phyloP scores from a whole-genome alignment of 2,797 vertebrate species.

The Coendou prehensilis region DNA sequence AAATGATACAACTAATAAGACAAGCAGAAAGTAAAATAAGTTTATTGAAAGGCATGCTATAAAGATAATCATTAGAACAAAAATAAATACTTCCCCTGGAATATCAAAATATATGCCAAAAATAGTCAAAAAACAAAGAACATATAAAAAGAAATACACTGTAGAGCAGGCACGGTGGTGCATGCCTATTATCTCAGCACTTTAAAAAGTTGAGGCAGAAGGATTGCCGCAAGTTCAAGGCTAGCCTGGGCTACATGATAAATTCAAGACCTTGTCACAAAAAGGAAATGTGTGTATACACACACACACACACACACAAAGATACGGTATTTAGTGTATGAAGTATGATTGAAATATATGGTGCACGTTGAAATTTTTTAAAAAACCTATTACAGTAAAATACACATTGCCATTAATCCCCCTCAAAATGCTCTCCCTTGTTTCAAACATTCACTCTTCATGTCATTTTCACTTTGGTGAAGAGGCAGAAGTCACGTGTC shows the following conservation, averaged over 20 bases:
- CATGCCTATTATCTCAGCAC: not conserved
- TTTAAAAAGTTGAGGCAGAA: not conserved
- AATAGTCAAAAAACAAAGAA: constrained; percentile 4
- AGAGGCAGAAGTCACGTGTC: not conserved
- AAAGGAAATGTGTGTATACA: no score
- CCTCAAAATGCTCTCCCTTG: not conserved
- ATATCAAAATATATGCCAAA: not conserved
- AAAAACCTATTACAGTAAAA: not conserved
- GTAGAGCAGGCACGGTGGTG: not conserved
- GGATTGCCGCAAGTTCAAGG: not conserved
- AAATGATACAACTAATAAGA: not conserved
- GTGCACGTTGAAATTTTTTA: not conserved
- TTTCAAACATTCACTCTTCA: not conserved
- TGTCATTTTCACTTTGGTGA: not conserved
- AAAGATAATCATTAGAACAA: no score
- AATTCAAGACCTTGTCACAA: not conserved
- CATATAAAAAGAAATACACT: not conserved
- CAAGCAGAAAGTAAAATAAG: not conserved
- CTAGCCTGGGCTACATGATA: not conserved
- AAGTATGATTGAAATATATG: not conserved
- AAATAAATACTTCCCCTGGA: not conserved
- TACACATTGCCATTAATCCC: not conserved
- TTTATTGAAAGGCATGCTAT: not conserved
- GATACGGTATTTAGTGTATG: not conserved
- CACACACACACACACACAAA: not conserved